Percentiles rank a stretch among this genome's conserved stretches.
Evolutionary conservation across 2,113 vertebrate genomes (phyloP).

Genomic region (Okapia johnstoni): DNA sequence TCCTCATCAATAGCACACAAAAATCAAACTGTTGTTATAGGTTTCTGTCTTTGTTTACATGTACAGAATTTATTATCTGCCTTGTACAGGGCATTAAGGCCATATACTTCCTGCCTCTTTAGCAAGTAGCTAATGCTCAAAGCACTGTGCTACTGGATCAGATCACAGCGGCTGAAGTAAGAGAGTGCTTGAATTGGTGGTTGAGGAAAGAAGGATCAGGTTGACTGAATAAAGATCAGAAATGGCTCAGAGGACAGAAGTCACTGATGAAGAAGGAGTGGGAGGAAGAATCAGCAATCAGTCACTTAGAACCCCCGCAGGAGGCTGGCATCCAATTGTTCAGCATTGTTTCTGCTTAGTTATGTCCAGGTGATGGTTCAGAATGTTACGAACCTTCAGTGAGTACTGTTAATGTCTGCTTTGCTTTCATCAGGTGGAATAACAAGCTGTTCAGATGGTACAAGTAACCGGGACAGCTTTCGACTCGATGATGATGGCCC

Average conservation of each 20-base stretch:
- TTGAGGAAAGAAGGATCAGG: background rate
- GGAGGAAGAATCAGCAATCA: background rate
- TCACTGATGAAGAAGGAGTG: background rate
- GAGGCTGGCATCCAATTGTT: background rate
- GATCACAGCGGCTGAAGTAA: background rate
- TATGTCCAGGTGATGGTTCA: background rate
- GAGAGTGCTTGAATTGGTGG: background rate
- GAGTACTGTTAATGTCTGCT: background rate
- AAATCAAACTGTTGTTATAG: background rate
- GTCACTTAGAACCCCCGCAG: background rate
- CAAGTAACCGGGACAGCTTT: slow-evolving; percentile 91
- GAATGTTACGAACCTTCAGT: background rate
- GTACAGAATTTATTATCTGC: background rate
- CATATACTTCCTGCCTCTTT: background rate
- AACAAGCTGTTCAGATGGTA: slow-evolving; percentile 90
- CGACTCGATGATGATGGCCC: slow-evolving; percentile 86
- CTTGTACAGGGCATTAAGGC: background rate
- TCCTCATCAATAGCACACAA: background rate
- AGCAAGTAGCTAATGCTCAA: background rate
- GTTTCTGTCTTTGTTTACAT: background rate
- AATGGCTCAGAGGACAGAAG: background rate
- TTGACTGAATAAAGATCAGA: background rate
- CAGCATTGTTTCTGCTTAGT: background rate
- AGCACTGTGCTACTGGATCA: background rate
- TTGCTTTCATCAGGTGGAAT: slow-evolving; percentile 85